A percentile compares a stretch with the other conserved stretches of the same genome.
Conservation (phyloP, 2,113 vertebrate species). For the Prinia subflava region DNA sequence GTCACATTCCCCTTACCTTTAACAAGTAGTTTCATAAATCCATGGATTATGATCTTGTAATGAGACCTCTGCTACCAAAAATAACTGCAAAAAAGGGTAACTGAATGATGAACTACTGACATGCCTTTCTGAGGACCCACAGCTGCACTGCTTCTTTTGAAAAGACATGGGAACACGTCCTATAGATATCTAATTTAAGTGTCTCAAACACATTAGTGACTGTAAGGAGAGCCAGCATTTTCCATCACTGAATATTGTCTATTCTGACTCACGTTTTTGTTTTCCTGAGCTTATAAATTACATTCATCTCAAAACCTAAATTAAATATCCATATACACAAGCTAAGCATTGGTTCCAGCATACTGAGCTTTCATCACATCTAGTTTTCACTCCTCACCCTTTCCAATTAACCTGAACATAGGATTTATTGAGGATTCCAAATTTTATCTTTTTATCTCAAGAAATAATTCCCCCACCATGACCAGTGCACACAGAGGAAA, state of each 20-base stretch:
- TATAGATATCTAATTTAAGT: not conserved
- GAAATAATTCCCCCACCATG: not conserved
- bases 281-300: not conserved
- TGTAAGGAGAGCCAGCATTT: not conserved
- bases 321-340: not conserved
- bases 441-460: conserved; percentile 3
- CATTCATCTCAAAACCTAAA: not conserved
- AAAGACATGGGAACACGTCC: not conserved
- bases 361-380: not conserved
- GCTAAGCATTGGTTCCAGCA: not conserved
- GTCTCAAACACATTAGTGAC: not conserved
- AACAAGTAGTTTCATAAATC: not conserved
- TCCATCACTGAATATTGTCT: not conserved
- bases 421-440: not conserved
- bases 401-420: not conserved
- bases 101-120: not conserved
- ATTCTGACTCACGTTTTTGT: not conserved
- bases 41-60: not conserved
- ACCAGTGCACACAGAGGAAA: not conserved
- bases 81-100: not conserved
- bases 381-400: not conserved
- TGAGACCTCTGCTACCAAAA: not conserved
- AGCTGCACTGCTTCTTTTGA: not conserved
- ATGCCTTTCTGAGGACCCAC: not conserved
- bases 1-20: not conserved